Evolutionary conservation across 1,140 invertebrate species (phyloP), one percentile per base, ranked within the genome.

Genomic region (Zaprionus capensis): DNA sequence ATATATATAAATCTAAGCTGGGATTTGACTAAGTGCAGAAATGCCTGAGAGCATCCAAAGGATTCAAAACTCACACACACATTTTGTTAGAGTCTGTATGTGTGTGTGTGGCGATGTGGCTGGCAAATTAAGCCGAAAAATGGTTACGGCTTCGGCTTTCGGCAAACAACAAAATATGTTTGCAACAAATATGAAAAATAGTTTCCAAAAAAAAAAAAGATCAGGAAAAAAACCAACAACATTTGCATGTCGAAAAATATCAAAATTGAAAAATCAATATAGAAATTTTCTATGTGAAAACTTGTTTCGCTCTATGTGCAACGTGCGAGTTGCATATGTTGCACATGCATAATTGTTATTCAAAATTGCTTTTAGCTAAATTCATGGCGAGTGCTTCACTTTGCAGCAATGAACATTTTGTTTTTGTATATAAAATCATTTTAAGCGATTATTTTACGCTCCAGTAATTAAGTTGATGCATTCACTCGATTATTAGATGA

Each of bases 11-110:
- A 61, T 76, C 62, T 36, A 55, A 38, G 62, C 62, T 66, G 56
- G 69, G 69, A 66, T 71, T 66, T 72, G 53, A 46, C 59, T 66
- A 76, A 72, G 69, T 72, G 73, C 68, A 46, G 31, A 71, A 71
- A 72, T 71, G 61, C 61, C 62, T 56, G 22, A 55, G 49, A 66
- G 61, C 61, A 24, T n/a, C 15, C 56, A 71, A 75, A 44, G 41
- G 20, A 51, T 6, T 28, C 36, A 17, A 12, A 68, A 49, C 44
- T 3, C 44, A 22, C 36, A 24, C 17, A 69, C 53, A 17, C 17
- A 38, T 31, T 31, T 7, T 28, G 28, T 7, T 14, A 17, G 9
- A 38, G 22, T 17, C 6, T 26, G 11, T 7, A 24, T 31, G 26
- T 56, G 41, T 15, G n/a, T 41, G 24, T 58, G 34, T 41, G 51